Percentiles rank a stretch among this genome's conserved stretches.
These are phyloP conservation scores for Anguilla megastoma DNA, from an alignment of 2,797 vertebrate species.

Conservation along the genomic window DNA sequence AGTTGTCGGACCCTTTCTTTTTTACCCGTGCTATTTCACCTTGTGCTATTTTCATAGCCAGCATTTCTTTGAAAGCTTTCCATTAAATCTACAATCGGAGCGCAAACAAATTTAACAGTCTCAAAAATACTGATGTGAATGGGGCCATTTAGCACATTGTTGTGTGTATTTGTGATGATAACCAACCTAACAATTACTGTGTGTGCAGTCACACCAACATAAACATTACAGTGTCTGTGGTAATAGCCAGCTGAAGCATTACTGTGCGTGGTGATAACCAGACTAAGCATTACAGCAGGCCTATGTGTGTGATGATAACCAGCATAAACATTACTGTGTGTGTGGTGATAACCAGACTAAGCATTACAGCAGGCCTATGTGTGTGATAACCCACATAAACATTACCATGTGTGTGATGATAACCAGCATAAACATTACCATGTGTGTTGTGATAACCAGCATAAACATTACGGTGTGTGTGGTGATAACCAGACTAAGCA, in stretches of 20 bases:
- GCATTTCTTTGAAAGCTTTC: background rate
- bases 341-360: no score
- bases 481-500: no score
- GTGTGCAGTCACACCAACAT: constrained; percentile 11
- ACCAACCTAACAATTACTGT: no score
- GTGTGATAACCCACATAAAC: background rate
- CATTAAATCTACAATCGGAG: no score
- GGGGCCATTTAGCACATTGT: background rate
- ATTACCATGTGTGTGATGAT: background rate
- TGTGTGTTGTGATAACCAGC: constrained; percentile 17
- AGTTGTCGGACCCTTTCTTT: background rate
- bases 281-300: no score
- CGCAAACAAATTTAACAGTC: background rate
- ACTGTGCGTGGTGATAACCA: background rate
- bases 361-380: no score
- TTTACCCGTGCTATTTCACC: background rate
- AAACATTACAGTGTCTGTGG: background rate
- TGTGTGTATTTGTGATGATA: background rate
- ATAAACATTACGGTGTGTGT: constrained; percentile 11
- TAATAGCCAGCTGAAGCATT: background rate
- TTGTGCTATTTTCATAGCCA: background rate
- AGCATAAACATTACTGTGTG: constrained; percentile 20
- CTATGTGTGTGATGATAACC: constrained; percentile 8
- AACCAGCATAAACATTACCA: no score
- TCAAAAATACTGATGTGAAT: background rate